Evolutionary conservation across 1,140 invertebrate genomes (phyloP).

Genomic region (Drosophila sturtevanti): DNA sequence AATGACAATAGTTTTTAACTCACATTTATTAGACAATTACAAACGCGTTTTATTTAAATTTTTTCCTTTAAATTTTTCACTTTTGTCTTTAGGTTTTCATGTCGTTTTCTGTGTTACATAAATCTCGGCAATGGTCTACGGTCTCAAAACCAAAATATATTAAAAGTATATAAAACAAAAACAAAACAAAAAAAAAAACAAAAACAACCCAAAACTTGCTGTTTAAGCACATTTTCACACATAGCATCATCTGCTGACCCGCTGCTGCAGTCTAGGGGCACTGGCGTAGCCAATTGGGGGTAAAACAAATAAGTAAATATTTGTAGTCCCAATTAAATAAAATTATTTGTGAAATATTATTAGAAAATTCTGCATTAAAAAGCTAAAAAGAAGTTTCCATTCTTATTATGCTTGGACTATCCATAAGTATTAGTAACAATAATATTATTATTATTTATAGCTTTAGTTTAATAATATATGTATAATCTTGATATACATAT

Average conservation of each 20-base stretch:
- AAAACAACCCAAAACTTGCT: constrained; percentile 58
- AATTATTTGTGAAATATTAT: too few relatives aligned
- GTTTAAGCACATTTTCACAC: constrained; percentile 77
- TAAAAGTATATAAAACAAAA: not conserved
- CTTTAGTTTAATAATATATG: too few relatives aligned
- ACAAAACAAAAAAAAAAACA: constrained; percentile 9
- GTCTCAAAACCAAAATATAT: not conserved
- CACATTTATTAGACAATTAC: constrained; percentile 59
- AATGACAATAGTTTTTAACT: constrained; percentile 7
- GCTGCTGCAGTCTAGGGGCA: not conserved
- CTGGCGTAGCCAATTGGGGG: not conserved
- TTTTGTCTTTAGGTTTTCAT: constrained; percentile 40
- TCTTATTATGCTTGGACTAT: too few relatives aligned
- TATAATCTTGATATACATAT: too few relatives aligned
- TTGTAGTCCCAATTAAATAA: too few relatives aligned
- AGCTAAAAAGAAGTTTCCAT: too few relatives aligned
- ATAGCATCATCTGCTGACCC: constrained; percentile 26
- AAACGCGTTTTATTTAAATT: constrained; percentile 58
- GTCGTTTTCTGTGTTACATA: constrained; percentile 63
- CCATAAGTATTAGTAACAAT: too few relatives aligned
- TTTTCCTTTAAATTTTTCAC: constrained; percentile 49
- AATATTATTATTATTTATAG: too few relatives aligned
- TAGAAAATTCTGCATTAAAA: too few relatives aligned
- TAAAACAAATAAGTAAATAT: not conserved
- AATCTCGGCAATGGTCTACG: constrained; percentile 68